A percentile compares a stretch with the other conserved stretches of the same genome.
Conservation (phyloP, 2,888 invertebrate species). For the Leptinotarsa juncta region DNA sequence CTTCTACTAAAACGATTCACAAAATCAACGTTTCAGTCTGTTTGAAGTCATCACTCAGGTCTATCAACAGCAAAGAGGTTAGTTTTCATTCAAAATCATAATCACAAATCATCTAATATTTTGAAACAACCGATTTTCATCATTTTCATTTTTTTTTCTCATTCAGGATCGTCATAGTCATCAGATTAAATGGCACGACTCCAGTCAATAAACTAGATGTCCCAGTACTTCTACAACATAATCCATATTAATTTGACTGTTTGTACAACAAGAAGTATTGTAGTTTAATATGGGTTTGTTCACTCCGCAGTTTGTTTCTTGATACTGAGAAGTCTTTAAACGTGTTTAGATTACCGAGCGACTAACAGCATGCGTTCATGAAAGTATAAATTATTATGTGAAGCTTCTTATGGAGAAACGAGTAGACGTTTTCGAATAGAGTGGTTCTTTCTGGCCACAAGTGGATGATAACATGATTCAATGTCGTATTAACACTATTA, state of each 20-base stretch:
- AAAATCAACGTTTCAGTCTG: too few species aligned
- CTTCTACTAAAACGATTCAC: too few species aligned
- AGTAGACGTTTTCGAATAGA: constrained; percentile 6
- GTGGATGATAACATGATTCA: neutral
- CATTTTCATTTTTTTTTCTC: too few species aligned
- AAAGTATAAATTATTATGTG: constrained; percentile 25
- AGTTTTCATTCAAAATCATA: too few species aligned
- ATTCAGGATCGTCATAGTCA: too few species aligned
- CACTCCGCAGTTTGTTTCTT: constrained; percentile 6
- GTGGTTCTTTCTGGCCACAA: neutral
- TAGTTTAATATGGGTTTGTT: neutral
- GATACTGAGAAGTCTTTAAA: constrained; percentile 4
- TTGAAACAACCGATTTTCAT: too few species aligned
- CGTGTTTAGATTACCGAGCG: constrained; percentile 23
- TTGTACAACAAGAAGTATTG: neutral
- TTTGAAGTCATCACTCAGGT: too few species aligned
- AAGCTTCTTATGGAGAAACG: constrained; percentile 21
- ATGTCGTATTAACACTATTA: too few species aligned
- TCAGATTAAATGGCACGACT: too few species aligned
- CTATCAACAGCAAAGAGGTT: too few species aligned
- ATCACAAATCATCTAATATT: too few species aligned
- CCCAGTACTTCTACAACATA: neutral
- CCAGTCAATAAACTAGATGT: too few species aligned
- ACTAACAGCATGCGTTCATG: constrained; percentile 13
- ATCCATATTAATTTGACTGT: neutral